A percentile compares a stretch with the other conserved stretches of the same genome.
These are phyloP conservation scores for Teinopalpus imperialis DNA, from an alignment of 2,888 invertebrate genomes.

Conservation along the genomic window DNA sequence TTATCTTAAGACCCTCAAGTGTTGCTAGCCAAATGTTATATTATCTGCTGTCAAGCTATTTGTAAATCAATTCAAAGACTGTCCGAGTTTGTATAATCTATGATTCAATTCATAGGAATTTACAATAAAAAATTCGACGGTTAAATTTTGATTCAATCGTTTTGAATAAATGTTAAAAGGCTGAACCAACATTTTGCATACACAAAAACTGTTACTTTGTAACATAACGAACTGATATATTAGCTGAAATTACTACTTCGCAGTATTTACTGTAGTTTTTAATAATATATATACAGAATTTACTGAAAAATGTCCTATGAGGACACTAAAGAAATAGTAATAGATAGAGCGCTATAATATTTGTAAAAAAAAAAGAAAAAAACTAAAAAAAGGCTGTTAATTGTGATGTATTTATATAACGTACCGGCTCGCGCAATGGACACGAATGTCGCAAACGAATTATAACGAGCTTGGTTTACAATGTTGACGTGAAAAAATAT, in stretches of 20 bases:
- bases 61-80: constrained; percentile 9
- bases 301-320: constrained; percentile 15
- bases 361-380: constrained; percentile 39
- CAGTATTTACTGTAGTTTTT: constrained; percentile 8
- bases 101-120: too few relatives aligned
- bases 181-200: constrained; percentile 24
- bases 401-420: constrained; percentile 67
- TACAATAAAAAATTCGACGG: not conserved
- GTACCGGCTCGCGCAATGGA: constrained; percentile 65
- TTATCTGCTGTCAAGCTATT: too few relatives aligned
- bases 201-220: not conserved
- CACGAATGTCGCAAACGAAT: constrained; percentile 32
- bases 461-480: constrained; percentile 15
- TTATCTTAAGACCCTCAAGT: too few relatives aligned
- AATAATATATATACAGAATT: constrained; percentile 5
- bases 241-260: not conserved
- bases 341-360: constrained; percentile 10
- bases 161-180: constrained; percentile 28
- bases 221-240: constrained; percentile 5
- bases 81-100: constrained; percentile 1
- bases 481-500: not conserved
- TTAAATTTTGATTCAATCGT: constrained; percentile 28
- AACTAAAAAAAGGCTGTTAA: constrained; percentile 71
- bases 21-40: too few relatives aligned
- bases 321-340: constrained; percentile 16